Evolutionary conservation across 2,113 vertebrate genomes (phyloP).

Genomic region (Larimichthys crocea): DNA sequence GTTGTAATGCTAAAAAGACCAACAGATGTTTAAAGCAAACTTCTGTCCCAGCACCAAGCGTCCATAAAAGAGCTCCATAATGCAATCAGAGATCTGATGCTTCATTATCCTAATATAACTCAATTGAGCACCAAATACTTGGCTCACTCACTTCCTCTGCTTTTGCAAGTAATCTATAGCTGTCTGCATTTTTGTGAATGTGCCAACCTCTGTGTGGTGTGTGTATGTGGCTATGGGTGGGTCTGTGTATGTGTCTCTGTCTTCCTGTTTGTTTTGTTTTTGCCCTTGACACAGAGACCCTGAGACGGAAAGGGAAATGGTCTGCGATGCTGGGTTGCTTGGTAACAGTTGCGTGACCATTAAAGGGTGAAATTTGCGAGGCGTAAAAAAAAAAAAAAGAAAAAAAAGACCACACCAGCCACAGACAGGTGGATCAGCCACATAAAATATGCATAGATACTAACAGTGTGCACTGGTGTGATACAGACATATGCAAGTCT

Average conservation of each 20-base stretch:
- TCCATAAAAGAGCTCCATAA: conserved; percentile 26
- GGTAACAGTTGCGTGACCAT: conserved; percentile 56
- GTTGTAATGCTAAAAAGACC: conserved; percentile 2
- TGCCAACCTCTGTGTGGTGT: neutral
- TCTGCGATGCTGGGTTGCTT: conserved; percentile 64
- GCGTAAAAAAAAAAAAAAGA: conserved; percentile 63
- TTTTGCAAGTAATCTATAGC: conserved; percentile 33
- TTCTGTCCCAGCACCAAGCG: neutral
- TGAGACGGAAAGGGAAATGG: neutral
- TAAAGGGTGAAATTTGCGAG: conserved; percentile 37
- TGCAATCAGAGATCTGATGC: conserved; percentile 45
- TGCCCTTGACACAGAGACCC: conserved; percentile 28
- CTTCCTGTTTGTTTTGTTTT: conserved; percentile 44
- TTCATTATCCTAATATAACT: conserved; percentile 40
- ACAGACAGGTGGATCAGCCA: conserved; percentile 33
- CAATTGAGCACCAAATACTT: conserved; percentile 30
- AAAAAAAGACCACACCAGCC: neutral
- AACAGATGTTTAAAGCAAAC: conserved; percentile 10
- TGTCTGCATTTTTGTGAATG: conserved; percentile 14
- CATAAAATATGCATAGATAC: conserved; percentile 72
- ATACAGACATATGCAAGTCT: conserved; percentile 7
- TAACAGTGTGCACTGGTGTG: conserved; percentile 54
- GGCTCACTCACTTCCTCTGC: conserved; percentile 41
- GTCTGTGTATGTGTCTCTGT: neutral
- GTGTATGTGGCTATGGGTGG: neutral